Conservation (phyloP, 2,797 vertebrate genomes). For the Sarcoramphus papa region DNA sequence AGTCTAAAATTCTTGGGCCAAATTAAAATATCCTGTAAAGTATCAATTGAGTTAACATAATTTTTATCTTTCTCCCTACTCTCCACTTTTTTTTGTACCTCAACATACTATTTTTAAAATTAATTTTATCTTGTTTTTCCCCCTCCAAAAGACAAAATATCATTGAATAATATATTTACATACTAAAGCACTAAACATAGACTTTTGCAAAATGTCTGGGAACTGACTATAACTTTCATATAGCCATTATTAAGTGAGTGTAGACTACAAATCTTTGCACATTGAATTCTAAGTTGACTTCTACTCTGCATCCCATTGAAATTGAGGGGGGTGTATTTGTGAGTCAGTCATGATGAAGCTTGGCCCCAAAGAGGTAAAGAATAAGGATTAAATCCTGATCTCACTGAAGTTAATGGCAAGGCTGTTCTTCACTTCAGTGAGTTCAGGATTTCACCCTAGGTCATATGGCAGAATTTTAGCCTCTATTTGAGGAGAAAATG, state of each 20-base stretch:
- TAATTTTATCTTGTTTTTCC: background rate
- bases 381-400: background rate
- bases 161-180: background rate
- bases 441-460: conserved; percentile 11
- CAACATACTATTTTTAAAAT: background rate
- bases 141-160: background rate
- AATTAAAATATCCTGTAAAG: background rate
- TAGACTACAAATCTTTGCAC: background rate
- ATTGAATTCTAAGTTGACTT: background rate
- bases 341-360: background rate
- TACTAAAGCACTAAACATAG: background rate
- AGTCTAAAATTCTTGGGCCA: background rate
- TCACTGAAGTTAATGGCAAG: background rate
- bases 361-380: background rate
- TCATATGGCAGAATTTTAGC: conserved; percentile 15
- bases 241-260: background rate
- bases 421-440: background rate
- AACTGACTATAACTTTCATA: background rate
- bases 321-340: background rate
- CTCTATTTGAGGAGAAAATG: conserved; percentile 61
- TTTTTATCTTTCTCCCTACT: background rate
- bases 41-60: background rate
- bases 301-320: background rate
- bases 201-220: background rate
- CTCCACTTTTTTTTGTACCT: background rate